These are phyloP conservation scores for Urechis unicinctus DNA, from an alignment of 2,888 invertebrate genomes.

Conservation along the genomic window DNA sequence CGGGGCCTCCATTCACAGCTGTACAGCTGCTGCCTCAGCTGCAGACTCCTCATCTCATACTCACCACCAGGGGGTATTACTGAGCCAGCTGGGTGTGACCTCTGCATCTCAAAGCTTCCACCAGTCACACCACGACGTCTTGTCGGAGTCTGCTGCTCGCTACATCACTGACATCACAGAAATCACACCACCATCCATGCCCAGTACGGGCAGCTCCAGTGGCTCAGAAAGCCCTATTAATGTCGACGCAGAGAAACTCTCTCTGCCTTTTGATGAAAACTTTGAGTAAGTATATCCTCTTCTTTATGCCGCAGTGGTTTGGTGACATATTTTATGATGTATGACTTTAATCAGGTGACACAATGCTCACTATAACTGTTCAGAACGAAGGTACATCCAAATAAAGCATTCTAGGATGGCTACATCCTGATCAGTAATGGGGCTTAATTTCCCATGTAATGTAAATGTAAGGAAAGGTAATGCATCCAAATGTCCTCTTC, in stretches of 20 bases:
- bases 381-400: constrained; percentile 22
- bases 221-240: constrained; percentile 44
- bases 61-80: background rate
- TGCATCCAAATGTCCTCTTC: background rate
- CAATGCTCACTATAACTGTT: too few species aligned
- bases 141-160: constrained; percentile 32
- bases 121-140: constrained; percentile 22
- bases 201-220: constrained; percentile 44
- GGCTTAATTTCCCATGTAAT: background rate
- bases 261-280: constrained; percentile 21
- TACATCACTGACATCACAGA: constrained; percentile 45
- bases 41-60: background rate
- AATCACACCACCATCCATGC: constrained; percentile 47
- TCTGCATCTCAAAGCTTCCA: background rate
- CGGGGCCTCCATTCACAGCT: constrained; percentile 39
- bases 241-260: constrained; percentile 29
- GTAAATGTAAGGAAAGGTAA: background rate
- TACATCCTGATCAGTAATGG: background rate
- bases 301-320: too few species aligned
- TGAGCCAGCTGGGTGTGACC: background rate
- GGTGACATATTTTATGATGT: too few species aligned
- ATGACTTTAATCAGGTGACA: too few species aligned
- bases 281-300: constrained; percentile 9
- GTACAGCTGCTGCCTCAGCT: constrained; percentile 24
- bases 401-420: background rate